Conservation (phyloP, 2,113 vertebrate genomes). For the Phaethon lepturus region DNA sequence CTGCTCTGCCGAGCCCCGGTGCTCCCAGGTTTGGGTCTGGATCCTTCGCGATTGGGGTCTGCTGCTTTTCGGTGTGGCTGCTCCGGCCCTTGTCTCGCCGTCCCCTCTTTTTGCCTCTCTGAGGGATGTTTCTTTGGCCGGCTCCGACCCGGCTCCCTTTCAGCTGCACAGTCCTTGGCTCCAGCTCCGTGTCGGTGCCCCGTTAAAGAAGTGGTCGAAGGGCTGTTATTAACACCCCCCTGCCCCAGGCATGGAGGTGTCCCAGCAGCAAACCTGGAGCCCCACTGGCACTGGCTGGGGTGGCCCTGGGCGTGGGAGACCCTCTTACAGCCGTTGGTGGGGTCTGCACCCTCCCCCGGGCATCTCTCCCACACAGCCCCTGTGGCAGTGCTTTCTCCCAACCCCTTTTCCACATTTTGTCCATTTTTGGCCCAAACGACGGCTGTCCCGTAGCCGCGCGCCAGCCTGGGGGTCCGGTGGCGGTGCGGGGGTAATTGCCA, state of each 20-base stretch:
- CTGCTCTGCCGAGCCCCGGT: fast-evolving
- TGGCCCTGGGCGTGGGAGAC: neutral
- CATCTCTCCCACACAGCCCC: neutral
- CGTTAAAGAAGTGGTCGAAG: too few species aligned
- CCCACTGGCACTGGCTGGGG: fast-evolving
- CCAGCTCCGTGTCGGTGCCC: neutral
- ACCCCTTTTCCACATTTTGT: neutral
- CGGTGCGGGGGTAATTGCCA: neutral
- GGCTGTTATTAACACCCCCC: neutral
- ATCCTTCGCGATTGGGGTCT: neutral
- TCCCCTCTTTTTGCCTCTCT: neutral
- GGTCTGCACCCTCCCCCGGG: neutral
- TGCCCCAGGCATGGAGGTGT: too few species aligned
- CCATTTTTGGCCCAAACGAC: neutral
- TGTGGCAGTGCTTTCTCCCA: neutral
- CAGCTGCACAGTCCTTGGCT: too few species aligned
- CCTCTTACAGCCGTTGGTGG: fast-evolving
- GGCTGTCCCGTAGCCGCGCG: fast-evolving
- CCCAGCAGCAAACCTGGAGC: neutral
- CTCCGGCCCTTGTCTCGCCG: fast-evolving
- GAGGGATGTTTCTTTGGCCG: fast-evolving
- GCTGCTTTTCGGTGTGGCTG: neutral
- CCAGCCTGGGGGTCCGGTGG: neutral
- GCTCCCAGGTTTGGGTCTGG: neutral
- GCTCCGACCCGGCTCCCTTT: neutral